phyloP scores from a whole-genome alignment of 2,797 vertebrate species.

The Typhlichthys eigenmanni region DNA sequence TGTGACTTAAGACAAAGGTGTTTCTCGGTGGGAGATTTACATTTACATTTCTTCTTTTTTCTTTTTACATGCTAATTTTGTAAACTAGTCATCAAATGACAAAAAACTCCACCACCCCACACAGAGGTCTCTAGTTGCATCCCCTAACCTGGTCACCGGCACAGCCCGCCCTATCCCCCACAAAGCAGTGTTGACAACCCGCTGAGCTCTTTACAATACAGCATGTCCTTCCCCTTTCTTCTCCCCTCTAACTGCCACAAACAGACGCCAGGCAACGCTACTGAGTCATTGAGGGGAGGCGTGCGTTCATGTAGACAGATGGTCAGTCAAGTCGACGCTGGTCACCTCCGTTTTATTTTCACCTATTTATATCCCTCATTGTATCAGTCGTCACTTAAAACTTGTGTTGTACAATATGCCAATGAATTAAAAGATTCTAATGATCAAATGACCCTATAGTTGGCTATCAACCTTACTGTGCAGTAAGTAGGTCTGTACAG shows the following conservation, averaged over 20 bases:
- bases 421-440: no score
- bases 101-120: no score
- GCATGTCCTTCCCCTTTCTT: slow-evolving; percentile 22
- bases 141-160: slow-evolving; percentile 9
- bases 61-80: no score
- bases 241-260: slow-evolving; percentile 18
- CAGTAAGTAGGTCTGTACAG: no score
- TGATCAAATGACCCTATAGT: no score
- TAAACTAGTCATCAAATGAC: no score
- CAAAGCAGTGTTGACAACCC: slow-evolving; percentile 35
- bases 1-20: no score
- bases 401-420: no score
- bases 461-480: no score
- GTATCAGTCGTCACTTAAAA: slow-evolving; percentile 9
- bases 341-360: no score
- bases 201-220: slow-evolving; percentile 36
- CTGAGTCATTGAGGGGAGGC: slow-evolving; percentile 40
- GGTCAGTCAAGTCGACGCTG: slow-evolving; percentile 44
- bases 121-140: background rate
- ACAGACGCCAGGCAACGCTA: slow-evolving; percentile 34
- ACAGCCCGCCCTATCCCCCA: slow-evolving; percentile 5
- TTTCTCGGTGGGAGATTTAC: no score
- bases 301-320: slow-evolving; percentile 46
- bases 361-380: slow-evolving; percentile 24
- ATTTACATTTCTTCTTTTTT: no score